These are phyloP conservation scores for Rhamnusium bicolor DNA, from an alignment of 2,888 invertebrate species.

Conservation along the genomic window DNA sequence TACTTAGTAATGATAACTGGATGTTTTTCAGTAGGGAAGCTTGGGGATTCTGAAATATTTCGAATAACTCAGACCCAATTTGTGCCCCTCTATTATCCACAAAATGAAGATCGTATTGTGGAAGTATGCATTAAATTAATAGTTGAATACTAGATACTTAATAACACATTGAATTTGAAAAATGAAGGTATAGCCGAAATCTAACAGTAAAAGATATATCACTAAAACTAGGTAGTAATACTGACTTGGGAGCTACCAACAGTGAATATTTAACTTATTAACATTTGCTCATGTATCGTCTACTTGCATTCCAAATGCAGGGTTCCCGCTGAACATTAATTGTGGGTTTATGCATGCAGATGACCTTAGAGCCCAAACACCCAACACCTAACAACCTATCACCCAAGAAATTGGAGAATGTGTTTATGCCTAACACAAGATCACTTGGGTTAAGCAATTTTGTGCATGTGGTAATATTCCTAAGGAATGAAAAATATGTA, in stretches of 20 bases:
- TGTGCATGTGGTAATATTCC: no score
- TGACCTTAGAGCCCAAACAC: no score
- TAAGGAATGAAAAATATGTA: no score
- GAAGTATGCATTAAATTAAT: conserved; percentile 70
- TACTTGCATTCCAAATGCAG: no score
- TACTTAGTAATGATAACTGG: conserved; percentile 96
- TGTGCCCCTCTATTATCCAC: conserved; percentile 86
- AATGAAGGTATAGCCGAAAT: background rate
- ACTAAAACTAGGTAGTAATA: background rate
- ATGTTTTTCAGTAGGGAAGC: conserved; percentile 96
- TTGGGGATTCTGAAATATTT: conserved; percentile 95
- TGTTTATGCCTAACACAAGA: no score
- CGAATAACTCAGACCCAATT: conserved; percentile 94
- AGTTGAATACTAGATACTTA: background rate
- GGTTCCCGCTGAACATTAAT: no score
- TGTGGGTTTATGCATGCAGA: no score
- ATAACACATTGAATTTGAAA: conserved; percentile 6
- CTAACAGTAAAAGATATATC: background rate
- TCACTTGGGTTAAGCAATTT: no score
- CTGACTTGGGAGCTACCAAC: background rate
- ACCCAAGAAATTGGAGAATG: no score
- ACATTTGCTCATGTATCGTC: no score
- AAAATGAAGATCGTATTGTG: conserved; percentile 76
- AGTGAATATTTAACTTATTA: background rate
- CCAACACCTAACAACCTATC: no score